Conservation (phyloP, 37 sponge, comb jelly and placozoan species). For the Diacarnus erythraeanus region DNA sequence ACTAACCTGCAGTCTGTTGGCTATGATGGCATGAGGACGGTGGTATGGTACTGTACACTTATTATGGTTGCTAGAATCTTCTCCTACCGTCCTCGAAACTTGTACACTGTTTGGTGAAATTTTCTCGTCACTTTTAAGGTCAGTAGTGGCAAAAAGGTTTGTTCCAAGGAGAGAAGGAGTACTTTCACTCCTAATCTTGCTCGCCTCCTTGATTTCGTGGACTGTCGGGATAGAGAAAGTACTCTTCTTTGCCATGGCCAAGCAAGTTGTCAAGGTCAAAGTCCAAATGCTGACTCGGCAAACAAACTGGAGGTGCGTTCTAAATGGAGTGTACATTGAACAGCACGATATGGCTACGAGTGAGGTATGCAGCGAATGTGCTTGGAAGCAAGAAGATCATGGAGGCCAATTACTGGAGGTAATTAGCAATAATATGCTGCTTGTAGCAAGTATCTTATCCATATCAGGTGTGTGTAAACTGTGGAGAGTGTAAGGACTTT, state of each 20-base stretch:
- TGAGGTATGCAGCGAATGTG: background rate
- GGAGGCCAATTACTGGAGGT: background rate
- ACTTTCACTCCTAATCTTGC: background rate
- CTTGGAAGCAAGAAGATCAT: background rate
- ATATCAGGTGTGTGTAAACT: background rate
- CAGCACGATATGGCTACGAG: background rate
- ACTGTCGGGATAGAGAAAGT: conserved; percentile 27
- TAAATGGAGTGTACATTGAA: background rate
- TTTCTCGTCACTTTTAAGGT: no score
- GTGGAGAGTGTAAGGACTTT: background rate
- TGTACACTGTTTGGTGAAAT: background rate
- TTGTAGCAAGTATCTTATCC: background rate
- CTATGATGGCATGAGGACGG: conserved; percentile 50
- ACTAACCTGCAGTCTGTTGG: conserved; percentile 52
- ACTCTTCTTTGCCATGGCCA: background rate
- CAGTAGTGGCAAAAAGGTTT: background rate
- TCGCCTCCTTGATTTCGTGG: conserved; percentile 22
- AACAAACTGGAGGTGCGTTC: background rate
- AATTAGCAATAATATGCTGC: background rate
- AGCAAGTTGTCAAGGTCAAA: no score
- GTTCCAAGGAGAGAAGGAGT: background rate
- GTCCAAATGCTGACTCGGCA: background rate
- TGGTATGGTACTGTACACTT: background rate
- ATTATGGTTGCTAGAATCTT: background rate
- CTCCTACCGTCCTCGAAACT: conserved; percentile 7